Percentiles rank a stretch among this genome's conserved stretches.
phyloP scores from a whole-genome alignment of 2,888 invertebrate genomes.

The Chloromyia formosa region DNA sequence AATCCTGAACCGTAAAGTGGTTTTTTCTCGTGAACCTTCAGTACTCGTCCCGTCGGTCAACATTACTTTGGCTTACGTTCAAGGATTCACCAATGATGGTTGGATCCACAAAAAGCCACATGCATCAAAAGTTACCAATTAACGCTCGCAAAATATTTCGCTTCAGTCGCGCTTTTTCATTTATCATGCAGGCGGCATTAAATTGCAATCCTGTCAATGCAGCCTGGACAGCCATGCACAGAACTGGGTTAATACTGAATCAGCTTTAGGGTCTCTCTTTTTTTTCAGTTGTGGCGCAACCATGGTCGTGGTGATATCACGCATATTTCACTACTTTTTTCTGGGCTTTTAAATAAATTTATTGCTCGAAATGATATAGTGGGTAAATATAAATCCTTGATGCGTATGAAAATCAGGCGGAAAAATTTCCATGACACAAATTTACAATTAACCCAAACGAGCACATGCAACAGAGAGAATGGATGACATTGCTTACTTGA shows the following conservation, averaged over 20 bases:
- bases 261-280: not conserved
- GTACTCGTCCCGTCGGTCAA: not conserved
- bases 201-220: conserved; percentile 40
- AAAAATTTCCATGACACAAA: not conserved
- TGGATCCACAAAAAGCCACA: not conserved
- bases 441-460: not conserved
- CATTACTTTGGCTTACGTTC: not conserved
- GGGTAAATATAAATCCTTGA: conserved; percentile 1
- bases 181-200: conserved; percentile 26
- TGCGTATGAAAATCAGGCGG: conserved; percentile 20
- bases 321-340: conserved; percentile 28
- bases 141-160: conserved; percentile 25
- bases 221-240: not conserved
- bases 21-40: not conserved
- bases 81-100: not conserved
- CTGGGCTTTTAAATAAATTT: conserved; percentile 31
- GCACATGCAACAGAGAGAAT: too few species aligned
- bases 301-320: not conserved
- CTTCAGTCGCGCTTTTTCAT: conserved; percentile 15
- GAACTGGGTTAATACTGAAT: conserved; percentile 33
- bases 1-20: not conserved
- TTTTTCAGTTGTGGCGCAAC: not conserved
- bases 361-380: conserved; percentile 6
- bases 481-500: too few species aligned
- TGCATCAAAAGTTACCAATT: conserved; percentile 41